Base-by-base conservation (phyloP, 2,797 vertebrate genomes). In the Dryobates pubescens region DNA sequence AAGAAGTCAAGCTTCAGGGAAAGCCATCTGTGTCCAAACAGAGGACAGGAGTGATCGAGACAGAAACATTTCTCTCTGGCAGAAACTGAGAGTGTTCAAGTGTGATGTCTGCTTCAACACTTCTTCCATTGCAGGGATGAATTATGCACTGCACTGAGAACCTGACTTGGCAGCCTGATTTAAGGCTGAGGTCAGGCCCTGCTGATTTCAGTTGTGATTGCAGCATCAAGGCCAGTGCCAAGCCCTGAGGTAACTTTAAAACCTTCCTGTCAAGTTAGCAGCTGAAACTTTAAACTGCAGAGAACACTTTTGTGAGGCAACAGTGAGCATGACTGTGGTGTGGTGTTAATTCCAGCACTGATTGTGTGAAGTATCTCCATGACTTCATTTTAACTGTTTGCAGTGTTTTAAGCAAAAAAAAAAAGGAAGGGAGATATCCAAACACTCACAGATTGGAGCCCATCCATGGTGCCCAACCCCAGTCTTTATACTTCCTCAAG, bases 291-390 rank as follows among this genome's bases (percentile, higher is more conserved):
- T 63, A 54, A 84, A 68, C 0, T 0, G 10, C 19, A 72, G 23
- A 68, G 43, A 64, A 68, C 0, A 6, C 34, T 70, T 61, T 8
- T 14, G 9, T 12, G 6, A 74, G 19, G 30, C 23, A 30, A 56
- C 0, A 3, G n/a, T 3, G 7, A 86, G 29, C 24, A 6, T 5
- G 23, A 17, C 12, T 29, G 9, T 9, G 11, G 54, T 11, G 18
- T 5, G 7, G 14, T 34, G 54, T 38, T 67, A 47, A 67, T 27
- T 5, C 1, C 1, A 67, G 53, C 53, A 41, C 34, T 2, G 5
- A 27, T 3, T 34, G 24, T 4, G 32, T 32, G 62, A 74, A 64
- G 5, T 43, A 58, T 1, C 34, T 18, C 7, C 18, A 19, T 7
- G 10, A 17, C 51, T 82, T 32, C 18, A 45, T 56, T 86, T 61